Conservation (phyloP, 2,113 vertebrate genomes). For the Brevimyrus niger region DNA sequence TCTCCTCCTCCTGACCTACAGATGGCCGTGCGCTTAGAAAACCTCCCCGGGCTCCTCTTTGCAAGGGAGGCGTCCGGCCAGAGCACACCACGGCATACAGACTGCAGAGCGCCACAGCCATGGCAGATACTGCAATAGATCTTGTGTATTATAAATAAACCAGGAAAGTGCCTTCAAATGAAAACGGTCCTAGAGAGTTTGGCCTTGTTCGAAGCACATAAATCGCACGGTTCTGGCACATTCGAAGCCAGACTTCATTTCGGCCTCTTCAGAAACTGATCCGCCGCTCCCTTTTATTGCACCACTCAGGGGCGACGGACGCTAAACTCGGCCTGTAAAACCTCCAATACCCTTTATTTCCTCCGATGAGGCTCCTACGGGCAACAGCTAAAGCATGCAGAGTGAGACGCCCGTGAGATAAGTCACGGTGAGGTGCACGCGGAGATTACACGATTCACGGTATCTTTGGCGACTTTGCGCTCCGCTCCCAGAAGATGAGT, state of each 20-base stretch:
- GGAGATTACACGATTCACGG: slow-evolving; percentile 3
- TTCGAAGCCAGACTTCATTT: not conserved
- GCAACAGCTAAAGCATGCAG: not conserved
- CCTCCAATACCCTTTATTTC: not conserved
- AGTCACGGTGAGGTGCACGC: not conserved
- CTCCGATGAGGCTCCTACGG: not conserved
- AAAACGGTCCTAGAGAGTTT: not conserved
- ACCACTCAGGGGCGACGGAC: not conserved
- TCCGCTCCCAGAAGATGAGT: not conserved
- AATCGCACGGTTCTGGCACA: not conserved
- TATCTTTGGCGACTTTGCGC: not conserved
- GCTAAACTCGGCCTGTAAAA: not conserved
- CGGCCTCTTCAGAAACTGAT: not conserved
- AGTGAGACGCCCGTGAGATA: not conserved
- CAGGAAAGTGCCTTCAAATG: not conserved
- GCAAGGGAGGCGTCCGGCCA: not conserved
- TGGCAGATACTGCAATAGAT: not conserved
- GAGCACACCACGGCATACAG: not conserved
- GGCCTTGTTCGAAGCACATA: not conserved
- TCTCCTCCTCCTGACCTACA: not conserved
- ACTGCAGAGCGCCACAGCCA: not conserved
- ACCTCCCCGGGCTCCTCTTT: no score
- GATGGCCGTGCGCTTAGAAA: not conserved
- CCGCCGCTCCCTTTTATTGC: not conserved
- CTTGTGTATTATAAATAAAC: not conserved